Conservation (phyloP, 2,888 invertebrate species). For the Panzeria rudis region DNA sequence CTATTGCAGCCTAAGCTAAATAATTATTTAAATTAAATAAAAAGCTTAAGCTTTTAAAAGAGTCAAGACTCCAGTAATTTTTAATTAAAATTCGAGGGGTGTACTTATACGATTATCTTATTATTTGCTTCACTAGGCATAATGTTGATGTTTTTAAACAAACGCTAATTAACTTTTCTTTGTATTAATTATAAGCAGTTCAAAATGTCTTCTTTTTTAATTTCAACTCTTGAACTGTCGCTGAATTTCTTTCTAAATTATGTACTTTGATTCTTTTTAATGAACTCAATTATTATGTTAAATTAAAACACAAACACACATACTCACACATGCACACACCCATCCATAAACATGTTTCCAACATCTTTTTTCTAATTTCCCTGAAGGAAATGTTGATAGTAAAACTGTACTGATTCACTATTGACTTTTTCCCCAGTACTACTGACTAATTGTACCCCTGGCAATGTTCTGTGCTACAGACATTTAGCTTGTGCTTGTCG, state of each 20-base stretch:
- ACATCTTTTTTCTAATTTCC: not conserved
- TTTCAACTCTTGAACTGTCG: constrained; percentile 1
- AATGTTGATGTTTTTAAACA: not conserved
- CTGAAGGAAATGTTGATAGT: no score
- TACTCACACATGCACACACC: not conserved
- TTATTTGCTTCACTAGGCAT: not conserved
- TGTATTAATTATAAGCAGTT: not conserved
- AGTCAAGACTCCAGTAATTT: no score
- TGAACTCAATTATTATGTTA: not conserved
- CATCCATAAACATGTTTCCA: not conserved
- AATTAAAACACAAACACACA: not conserved
- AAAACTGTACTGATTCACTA: no score
- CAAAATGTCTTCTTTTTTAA: not conserved
- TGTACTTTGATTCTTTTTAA: constrained; percentile 1
- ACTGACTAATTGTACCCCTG: no score
- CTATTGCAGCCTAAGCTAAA: no score
- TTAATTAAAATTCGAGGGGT: no score
- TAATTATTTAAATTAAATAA: no score
- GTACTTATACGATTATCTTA: not conserved
- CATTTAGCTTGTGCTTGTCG: no score
- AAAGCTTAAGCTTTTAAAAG: no score
- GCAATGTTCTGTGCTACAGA: no score
- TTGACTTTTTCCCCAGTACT: no score
- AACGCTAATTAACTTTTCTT: not conserved
- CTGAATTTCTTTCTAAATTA: not conserved